A percentile compares a stretch with the other conserved stretches of the same genome.
Evolutionary conservation across 2,888 invertebrate genomes (phyloP).

Genomic region (Metallyticus violacea): DNA sequence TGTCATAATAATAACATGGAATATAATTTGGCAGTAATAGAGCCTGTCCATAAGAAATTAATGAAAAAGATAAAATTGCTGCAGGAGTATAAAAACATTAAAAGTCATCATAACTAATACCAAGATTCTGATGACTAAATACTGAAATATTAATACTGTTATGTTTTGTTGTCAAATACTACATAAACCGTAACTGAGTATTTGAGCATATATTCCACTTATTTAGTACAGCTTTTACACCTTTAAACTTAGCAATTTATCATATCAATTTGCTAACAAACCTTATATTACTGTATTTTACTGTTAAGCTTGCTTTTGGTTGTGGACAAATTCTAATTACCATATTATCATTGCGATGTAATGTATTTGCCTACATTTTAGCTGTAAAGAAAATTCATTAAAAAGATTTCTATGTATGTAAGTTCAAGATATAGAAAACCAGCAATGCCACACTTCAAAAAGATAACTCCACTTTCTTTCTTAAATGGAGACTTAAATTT

Average conservation of each 20-base stretch:
- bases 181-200: neutral
- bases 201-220: neutral
- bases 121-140: neutral
- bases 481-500: too few species aligned
- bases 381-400: too few species aligned
- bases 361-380: too few species aligned
- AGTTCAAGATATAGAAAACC: too few species aligned
- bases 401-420: too few species aligned
- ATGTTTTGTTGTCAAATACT: neutral
- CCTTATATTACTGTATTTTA: neutral
- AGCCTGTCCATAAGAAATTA: neutral
- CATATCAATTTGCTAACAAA: neutral
- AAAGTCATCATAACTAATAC: neutral
- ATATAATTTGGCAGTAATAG: neutral
- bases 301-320: neutral
- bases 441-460: too few species aligned
- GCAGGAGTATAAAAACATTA: neutral
- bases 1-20: neutral
- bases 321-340: neutral
- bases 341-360: too few species aligned
- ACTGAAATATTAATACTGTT: neutral
- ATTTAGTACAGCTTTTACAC: neutral
- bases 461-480: too few species aligned
- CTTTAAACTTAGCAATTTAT: neutral
- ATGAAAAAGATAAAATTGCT: too few species aligned